Percentiles rank a stretch among this genome's conserved stretches.
These are phyloP conservation scores for Heliconius cydno DNA, from an alignment of 2,888 invertebrate species.

Conservation along the genomic window DNA sequence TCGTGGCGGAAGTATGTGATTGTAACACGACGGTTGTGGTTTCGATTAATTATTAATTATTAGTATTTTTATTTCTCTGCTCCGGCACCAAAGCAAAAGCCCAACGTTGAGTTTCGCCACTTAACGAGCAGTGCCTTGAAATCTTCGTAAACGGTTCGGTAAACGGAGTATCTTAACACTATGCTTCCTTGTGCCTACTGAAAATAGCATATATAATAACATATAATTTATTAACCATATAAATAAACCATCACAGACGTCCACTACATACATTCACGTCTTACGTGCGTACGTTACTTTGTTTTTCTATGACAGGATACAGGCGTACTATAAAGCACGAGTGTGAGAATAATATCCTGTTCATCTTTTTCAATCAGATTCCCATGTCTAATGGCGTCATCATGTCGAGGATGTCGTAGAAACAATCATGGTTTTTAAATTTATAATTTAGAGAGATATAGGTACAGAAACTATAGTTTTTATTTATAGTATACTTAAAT, in stretches of 20 bases:
- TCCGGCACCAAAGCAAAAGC: too few species aligned
- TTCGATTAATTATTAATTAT: too few species aligned
- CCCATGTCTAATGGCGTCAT: conserved; percentile 73
- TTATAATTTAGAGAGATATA: conserved; percentile 47
- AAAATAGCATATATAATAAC: too few species aligned
- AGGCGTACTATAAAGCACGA: conserved; percentile 30
- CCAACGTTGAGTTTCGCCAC: too few species aligned
- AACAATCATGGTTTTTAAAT: conserved; percentile 54
- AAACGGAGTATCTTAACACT: too few species aligned
- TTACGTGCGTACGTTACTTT: conserved; percentile 5
- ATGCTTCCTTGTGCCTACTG: too few species aligned
- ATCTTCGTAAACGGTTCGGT: too few species aligned
- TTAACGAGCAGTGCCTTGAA: too few species aligned
- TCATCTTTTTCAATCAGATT: conserved; percentile 54
- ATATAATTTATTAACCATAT: not conserved
- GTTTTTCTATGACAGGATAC: conserved; percentile 37
- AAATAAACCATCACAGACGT: not conserved
- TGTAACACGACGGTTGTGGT: too few species aligned
- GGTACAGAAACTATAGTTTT: not conserved
- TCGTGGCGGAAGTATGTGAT: too few species aligned
- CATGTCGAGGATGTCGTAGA: conserved; percentile 60
- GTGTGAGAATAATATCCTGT: conserved; percentile 45
- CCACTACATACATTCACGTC: conserved; percentile 6
- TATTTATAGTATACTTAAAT: not conserved
- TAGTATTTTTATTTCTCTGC: too few species aligned